A percentile compares a stretch with the other conserved stretches of the same genome.
phyloP scores from a whole-genome alignment of 2,113 vertebrate genomes.

The Promerops cafer region DNA sequence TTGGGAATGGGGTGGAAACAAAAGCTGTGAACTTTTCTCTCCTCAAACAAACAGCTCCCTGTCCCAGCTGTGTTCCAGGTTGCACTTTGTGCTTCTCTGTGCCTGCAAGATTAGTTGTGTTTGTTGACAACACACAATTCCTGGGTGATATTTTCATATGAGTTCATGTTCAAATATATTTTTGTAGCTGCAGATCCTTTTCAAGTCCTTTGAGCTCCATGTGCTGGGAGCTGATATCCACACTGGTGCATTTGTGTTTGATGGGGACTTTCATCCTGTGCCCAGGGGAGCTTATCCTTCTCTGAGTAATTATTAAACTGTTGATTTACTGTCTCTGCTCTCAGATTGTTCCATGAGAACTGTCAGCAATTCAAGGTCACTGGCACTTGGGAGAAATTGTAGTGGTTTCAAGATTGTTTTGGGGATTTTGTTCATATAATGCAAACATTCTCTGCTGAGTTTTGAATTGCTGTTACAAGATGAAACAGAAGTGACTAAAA shows the following conservation, averaged over 20 bases:
- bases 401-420: not conserved
- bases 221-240: not conserved
- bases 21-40: not conserved
- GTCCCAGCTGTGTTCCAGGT: not conserved
- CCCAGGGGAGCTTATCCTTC: not conserved
- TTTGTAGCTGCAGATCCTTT: not conserved
- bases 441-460: not conserved
- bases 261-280: not conserved
- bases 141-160: not conserved
- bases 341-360: not conserved
- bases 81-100: not conserved
- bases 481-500: not conserved
- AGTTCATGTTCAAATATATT: not conserved
- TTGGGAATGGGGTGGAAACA: not conserved
- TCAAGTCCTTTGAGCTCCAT: not conserved
- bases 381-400: not conserved
- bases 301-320: conserved; percentile 8
- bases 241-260: not conserved
- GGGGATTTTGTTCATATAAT: not conserved
- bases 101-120: not conserved
- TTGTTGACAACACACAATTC: not conserved
- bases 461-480: not conserved
- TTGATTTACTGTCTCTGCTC: not conserved
- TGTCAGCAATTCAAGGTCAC: not conserved
- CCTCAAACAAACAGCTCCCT: not conserved